A percentile compares a stretch with the other conserved stretches of the same genome.
Conservation (phyloP, 2,888 invertebrate species). For the Nesidiocoris tenuis region DNA sequence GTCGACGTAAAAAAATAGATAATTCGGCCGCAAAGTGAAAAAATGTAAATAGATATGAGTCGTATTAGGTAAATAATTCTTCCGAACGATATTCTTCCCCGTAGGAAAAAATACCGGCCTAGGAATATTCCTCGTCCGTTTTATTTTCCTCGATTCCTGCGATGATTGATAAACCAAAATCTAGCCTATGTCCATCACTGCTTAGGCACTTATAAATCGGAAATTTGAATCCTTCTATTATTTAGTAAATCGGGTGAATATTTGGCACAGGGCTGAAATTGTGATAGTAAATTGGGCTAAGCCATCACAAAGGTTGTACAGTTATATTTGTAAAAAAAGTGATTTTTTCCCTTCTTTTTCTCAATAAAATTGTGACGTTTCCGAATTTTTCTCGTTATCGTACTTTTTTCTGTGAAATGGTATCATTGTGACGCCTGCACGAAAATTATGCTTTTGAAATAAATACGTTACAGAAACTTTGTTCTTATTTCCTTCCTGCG, state of each 20-base stretch:
- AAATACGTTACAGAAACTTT: not conserved
- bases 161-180: too few relatives aligned
- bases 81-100: not conserved
- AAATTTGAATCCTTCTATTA: too few relatives aligned
- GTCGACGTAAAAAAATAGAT: constrained; percentile 23
- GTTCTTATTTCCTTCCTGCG: not conserved
- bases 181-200: too few relatives aligned
- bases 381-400: not conserved
- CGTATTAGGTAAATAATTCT: constrained; percentile 1
- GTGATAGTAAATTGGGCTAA: not conserved
- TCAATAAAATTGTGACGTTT: not conserved
- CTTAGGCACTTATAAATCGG: too few relatives aligned
- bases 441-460: not conserved
- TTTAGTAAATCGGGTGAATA: not conserved
- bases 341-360: not conserved
- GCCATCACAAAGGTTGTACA: not conserved
- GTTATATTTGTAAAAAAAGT: not conserved
- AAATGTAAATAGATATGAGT: constrained; percentile 3
- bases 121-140: not conserved
- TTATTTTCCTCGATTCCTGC: too few relatives aligned
- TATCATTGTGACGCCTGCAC: not conserved
- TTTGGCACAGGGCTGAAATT: not conserved
- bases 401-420: not conserved
- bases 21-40: not conserved
- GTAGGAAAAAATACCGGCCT: not conserved